Evolutionary conservation across 2,113 vertebrate genomes (phyloP), one percentile per base, ranked within the genome.

Genomic region (Tychaedon coryphoeus): DNA sequence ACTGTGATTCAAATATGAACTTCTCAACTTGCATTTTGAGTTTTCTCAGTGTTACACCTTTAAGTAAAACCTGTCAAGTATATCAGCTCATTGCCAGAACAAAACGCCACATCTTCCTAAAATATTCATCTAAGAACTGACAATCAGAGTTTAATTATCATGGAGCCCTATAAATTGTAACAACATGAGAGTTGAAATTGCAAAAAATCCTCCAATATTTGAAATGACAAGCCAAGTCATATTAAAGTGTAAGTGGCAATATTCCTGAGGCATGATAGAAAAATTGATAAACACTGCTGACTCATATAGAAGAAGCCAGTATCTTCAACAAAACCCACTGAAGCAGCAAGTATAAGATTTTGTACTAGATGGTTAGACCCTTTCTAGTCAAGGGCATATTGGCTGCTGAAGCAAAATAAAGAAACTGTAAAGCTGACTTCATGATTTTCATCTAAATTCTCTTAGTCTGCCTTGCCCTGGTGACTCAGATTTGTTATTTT

Each of bases 211-310:
- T 60, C 6, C 28, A 81, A 91, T 61, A 56, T 61, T 85, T 65
- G 74, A 64, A 88, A 7, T 75, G 56, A 77, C 92, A 93, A 94
- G 42, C 47, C 17, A 88, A 76, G 61, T 62, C 77, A 82, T 95
- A 96, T 71, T 76, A 91, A 94, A 94, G 76, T 47, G 31, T 61
- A 90, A 95, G 82, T 72, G 60, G 77, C 56, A 95, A 92, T 79
- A 94, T 88, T 95, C 79, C 95, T 66, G 40, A 87, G 40, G 88
- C 70, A 54, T 31, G 48, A 87, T 67, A 94, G 58, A 86, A 91
- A 96, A 95, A 82, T 17, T 80, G 87, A 94, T 94, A 91, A 94
- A 93, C 54, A 48, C 58, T 93, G 93, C 81, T 95, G 90, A 97
- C 77, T 96, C 87, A 88, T 61, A 78, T 10, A 85, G 48, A 50